Percentiles rank a stretch among this genome's conserved stretches.
phyloP scores from a whole-genome alignment of 2,797 vertebrate genomes.

The Notamacropus eugenii region DNA sequence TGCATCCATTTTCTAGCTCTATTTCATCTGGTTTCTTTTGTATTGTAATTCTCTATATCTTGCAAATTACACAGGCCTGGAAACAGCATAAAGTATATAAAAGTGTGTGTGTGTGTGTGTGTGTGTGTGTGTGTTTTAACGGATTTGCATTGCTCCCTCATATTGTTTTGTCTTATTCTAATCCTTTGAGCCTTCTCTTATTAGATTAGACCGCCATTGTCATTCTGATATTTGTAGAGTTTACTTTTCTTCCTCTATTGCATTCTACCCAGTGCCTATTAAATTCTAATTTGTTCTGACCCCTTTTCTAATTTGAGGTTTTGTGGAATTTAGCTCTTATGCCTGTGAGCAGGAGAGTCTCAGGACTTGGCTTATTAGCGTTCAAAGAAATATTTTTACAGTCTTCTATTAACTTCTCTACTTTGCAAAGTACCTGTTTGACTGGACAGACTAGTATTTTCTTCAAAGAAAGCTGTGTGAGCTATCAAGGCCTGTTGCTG shows the following conservation, averaged over 20 bases:
- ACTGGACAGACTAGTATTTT: conserved; percentile 29
- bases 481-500: conserved; percentile 24
- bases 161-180: background rate
- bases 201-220: background rate
- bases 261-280: background rate
- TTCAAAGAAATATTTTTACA: background rate
- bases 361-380: background rate
- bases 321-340: background rate
- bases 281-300: background rate
- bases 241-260: background rate
- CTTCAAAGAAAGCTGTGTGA: conserved; percentile 44
- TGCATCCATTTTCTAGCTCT: background rate
- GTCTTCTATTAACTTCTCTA: background rate
- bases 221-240: background rate
- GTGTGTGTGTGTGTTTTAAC: background rate
- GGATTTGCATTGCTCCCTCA: background rate
- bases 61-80: background rate
- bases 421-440: conserved; percentile 54
- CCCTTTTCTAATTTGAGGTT: background rate
- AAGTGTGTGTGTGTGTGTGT: too few relatives aligned
- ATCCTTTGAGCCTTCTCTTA: background rate
- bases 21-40: background rate
- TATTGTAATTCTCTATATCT: background rate
- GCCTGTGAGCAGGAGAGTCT: background rate
- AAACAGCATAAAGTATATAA: background rate